phyloP scores from a whole-genome alignment of 2,888 invertebrate species.

The Sialis lutaria region DNA sequence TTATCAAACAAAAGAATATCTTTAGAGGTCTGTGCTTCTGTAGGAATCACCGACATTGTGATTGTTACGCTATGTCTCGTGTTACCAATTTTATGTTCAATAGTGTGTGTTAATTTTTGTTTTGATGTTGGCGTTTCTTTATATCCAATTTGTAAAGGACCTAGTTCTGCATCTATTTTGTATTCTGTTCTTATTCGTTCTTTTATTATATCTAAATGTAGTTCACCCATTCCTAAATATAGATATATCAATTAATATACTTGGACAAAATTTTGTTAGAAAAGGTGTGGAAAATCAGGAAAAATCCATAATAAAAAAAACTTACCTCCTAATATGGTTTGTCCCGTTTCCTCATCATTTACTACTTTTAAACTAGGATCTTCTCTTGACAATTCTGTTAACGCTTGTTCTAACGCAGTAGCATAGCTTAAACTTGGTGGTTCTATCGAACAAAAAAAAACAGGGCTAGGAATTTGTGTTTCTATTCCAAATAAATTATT shows the following conservation, averaged over 20 bases:
- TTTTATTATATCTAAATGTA: constrained; percentile 87
- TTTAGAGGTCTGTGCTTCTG: constrained; percentile 15
- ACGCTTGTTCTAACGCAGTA: constrained; percentile 57
- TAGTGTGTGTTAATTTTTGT: constrained; percentile 27
- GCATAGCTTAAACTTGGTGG: constrained; percentile 67
- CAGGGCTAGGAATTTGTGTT: constrained; percentile 74
- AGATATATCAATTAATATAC: not conserved
- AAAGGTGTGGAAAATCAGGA: not conserved
- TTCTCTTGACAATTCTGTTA: constrained; percentile 66
- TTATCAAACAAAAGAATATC: constrained; percentile 38
- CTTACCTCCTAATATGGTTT: constrained; percentile 63
- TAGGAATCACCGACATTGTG: constrained; percentile 40
- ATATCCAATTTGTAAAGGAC: constrained; percentile 84
- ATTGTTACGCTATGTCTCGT: constrained; percentile 41
- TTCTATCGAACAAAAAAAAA: constrained; percentile 93
- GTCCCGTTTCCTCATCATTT: constrained; percentile 63
- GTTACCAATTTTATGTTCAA: constrained; percentile 47
- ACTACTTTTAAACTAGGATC: constrained; percentile 77
- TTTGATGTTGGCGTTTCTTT: constrained; percentile 47
- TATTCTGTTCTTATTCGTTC: constrained; percentile 78
- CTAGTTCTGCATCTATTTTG: constrained; percentile 79
- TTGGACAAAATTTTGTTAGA: not conserved
- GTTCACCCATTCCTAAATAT: constrained; percentile 83
- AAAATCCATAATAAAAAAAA: not conserved
- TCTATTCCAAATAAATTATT: constrained; percentile 30